phyloP scores from a whole-genome alignment of 2,888 invertebrate genomes.

The Esperia sulphurella region DNA sequence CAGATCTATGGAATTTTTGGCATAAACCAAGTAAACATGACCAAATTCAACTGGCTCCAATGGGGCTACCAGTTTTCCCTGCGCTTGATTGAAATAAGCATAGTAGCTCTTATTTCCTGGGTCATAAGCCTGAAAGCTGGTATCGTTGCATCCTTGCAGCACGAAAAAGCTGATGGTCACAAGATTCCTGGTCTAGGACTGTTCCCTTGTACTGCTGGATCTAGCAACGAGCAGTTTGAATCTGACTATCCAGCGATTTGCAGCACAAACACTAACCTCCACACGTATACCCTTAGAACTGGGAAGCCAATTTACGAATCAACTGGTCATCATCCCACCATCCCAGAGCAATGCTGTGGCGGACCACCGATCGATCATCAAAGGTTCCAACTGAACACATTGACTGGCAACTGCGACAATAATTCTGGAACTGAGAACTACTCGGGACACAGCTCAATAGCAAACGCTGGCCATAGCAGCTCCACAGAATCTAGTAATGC shows the following conservation, averaged over 20 bases:
- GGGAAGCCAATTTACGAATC: conserved; percentile 88
- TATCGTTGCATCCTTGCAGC: conserved; percentile 78
- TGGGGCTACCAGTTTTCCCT: conserved; percentile 95
- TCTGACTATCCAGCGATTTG: conserved; percentile 92
- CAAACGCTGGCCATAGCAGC: conserved; percentile 74
- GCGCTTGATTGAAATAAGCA: conserved; percentile 91
- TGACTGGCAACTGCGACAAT: conserved; percentile 78
- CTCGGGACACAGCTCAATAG: conserved; percentile 80
- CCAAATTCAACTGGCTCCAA: conserved; percentile 91
- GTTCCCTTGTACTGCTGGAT: conserved; percentile 89
- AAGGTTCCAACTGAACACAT: conserved; percentile 73
- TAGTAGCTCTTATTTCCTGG: conserved; percentile 91
- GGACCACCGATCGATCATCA: conserved; percentile 66
- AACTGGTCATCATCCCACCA: conserved; percentile 58
- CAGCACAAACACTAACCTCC: conserved; percentile 90
- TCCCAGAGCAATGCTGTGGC: conserved; percentile 65
- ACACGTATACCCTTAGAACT: conserved; percentile 89
- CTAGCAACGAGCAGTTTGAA: conserved; percentile 91
- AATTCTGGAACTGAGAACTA: conserved; percentile 82
- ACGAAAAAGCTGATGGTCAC: conserved; percentile 84
- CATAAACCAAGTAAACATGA: conserved; percentile 76
- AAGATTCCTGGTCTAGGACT: conserved; percentile 88
- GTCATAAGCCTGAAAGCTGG: conserved; percentile 87
- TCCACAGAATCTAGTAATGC: conserved; percentile 76
- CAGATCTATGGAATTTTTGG: conserved; percentile 87